phyloP scores from a whole-genome alignment of 2,888 invertebrate genomes.

The Crematogaster levior region DNA sequence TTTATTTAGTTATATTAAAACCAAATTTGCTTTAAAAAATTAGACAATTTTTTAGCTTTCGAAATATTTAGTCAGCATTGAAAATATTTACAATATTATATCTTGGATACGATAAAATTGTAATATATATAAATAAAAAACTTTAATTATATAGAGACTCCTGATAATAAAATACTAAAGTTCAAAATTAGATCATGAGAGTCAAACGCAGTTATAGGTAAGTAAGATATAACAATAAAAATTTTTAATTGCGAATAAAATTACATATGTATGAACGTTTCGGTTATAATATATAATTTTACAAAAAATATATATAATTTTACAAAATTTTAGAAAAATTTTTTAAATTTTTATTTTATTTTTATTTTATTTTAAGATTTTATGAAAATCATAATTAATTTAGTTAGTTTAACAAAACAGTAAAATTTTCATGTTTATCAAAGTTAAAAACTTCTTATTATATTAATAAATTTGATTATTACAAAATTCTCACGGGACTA shows the following conservation, averaged over 20 bases:
- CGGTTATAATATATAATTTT: too few species aligned
- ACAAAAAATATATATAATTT: too few species aligned
- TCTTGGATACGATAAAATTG: not conserved
- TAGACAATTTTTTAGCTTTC: not conserved
- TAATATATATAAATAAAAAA: too few species aligned
- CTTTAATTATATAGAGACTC: too few species aligned
- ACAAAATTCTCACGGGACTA: constrained; percentile 8
- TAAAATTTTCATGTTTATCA: not conserved
- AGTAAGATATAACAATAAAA: too few species aligned
- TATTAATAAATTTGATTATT: constrained; percentile 33
- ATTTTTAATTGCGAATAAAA: too few species aligned
- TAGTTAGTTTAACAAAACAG: not conserved
- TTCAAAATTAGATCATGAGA: too few species aligned
- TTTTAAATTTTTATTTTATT: too few species aligned
- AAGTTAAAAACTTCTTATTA: constrained; percentile 10
- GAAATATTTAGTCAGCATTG: not conserved
- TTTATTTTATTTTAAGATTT: not conserved
- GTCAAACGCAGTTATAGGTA: too few species aligned
- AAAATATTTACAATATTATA: not conserved
- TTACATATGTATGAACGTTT: too few species aligned
- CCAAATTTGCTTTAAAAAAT: not conserved
- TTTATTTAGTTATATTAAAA: not conserved
- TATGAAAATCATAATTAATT: not conserved
- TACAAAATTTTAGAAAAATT: too few species aligned
- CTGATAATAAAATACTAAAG: too few species aligned